phyloP scores from a whole-genome alignment of 92 coral and sea anemone species.

The Zoanthus sansibaricus region DNA sequence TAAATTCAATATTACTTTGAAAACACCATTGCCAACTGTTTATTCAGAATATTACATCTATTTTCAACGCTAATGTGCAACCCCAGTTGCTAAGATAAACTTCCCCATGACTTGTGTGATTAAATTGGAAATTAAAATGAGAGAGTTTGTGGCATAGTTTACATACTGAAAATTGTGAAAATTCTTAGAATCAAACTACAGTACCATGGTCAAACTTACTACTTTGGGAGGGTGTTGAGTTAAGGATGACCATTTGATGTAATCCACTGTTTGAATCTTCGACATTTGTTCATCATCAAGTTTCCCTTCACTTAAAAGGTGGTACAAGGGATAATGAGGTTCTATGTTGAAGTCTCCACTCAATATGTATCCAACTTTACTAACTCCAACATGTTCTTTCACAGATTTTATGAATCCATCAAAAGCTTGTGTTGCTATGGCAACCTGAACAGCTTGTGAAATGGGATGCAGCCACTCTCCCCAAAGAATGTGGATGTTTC shows the following conservation, averaged over 20 bases:
- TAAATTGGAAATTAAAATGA: too few species aligned
- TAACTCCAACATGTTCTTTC: conserved; percentile 17
- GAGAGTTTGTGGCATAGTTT: too few species aligned
- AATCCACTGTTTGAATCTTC: conserved; percentile 62
- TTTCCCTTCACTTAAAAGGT: conserved; percentile 63
- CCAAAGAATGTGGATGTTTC: conserved; percentile 65
- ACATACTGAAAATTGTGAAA: too few species aligned
- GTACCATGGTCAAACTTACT: neutral
- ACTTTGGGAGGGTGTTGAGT: conserved; percentile 9
- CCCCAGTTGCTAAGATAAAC: too few species aligned
- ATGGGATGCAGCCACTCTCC: conserved; percentile 51
- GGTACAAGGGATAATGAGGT: conserved; percentile 78
- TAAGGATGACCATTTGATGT: conserved; percentile 47
- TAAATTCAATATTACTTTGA: too few species aligned
- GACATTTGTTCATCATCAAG: conserved; percentile 46
- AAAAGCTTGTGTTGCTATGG: conserved; percentile 70
- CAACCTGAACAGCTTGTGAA: conserved; percentile 67
- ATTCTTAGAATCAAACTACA: too few species aligned
- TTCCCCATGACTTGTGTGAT: too few species aligned
- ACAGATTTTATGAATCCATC: conserved; percentile 46
- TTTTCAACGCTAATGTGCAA: too few species aligned
- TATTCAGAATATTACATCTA: too few species aligned
- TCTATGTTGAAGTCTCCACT: conserved; percentile 88
- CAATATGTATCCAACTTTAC: conserved; percentile 53
- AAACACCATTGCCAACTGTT: too few species aligned